Percentiles rank a stretch among this genome's conserved stretches.
Conservation (phyloP, 2,888 invertebrate genomes). For the Pinctada fucata region DNA sequence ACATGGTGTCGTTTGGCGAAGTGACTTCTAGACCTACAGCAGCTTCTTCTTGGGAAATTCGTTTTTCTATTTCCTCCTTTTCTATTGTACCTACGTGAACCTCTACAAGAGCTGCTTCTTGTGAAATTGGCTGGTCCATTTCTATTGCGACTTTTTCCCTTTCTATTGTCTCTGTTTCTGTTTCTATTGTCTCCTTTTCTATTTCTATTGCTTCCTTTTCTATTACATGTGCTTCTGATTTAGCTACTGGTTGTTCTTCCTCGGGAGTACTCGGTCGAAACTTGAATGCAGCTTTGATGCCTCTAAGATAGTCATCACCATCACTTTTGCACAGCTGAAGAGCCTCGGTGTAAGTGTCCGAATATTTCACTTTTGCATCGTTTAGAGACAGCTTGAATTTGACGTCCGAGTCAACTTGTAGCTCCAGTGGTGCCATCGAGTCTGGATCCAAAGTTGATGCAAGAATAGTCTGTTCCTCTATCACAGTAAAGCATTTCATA, state of each 20-base stretch:
- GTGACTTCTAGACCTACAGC: background rate
- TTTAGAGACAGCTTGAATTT: constrained; percentile 57
- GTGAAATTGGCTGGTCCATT: background rate
- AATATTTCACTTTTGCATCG: constrained; percentile 45
- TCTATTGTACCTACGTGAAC: background rate
- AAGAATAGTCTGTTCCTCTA: constrained; percentile 55
- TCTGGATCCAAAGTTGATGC: constrained; percentile 52
- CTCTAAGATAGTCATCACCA: constrained; percentile 48
- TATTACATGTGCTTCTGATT: no score
- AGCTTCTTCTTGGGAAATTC: background rate
- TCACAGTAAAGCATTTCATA: constrained; percentile 46
- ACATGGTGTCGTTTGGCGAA: background rate
- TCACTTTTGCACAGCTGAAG: constrained; percentile 51
- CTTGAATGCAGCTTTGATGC: constrained; percentile 57
- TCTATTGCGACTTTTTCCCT: background rate
- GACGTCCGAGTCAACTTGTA: constrained; percentile 50
- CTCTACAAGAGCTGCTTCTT: background rate
- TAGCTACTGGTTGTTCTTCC: background rate
- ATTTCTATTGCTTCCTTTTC: no score
- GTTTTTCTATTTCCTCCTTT: background rate
- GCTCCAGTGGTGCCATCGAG: constrained; percentile 50
- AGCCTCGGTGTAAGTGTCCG: constrained; percentile 46
- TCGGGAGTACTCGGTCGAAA: constrained; percentile 38
- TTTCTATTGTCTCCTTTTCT: no score
- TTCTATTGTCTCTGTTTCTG: background rate